Evolutionary conservation across 2,888 invertebrate genomes (phyloP).

Genomic region (Muscina levida): DNA sequence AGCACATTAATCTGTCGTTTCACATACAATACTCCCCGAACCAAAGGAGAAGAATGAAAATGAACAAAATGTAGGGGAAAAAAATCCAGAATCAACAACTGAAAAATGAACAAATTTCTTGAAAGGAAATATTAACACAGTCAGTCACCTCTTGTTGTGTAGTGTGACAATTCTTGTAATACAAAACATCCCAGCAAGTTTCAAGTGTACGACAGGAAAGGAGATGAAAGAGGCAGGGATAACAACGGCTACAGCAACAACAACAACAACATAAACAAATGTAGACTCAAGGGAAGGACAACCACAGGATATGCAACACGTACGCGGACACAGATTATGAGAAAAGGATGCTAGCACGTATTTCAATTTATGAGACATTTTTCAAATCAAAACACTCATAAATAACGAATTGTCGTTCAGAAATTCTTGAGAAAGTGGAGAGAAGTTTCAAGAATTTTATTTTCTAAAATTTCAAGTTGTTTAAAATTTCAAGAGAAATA

Average conservation of each 20-base stretch:
- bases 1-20: slow-evolving; percentile 66
- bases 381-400: no score
- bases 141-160: slow-evolving; percentile 54
- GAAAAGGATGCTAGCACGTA: not conserved
- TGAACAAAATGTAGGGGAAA: no score
- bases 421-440: no score
- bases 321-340: not conserved
- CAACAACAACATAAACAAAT: slow-evolving; percentile 15
- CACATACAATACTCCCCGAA: no score
- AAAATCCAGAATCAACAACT: slow-evolving; percentile 28
- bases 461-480: no score
- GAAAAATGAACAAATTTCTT: slow-evolving; percentile 44
- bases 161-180: slow-evolving; percentile 62
- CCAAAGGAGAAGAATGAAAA: no score
- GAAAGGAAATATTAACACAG: slow-evolving; percentile 28
- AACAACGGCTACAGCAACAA: slow-evolving; percentile 35
- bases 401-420: no score
- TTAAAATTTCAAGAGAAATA: no score
- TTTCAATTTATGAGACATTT: slow-evolving; percentile 7
- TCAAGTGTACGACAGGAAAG: slow-evolving; percentile 27
- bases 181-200: slow-evolving; percentile 38
- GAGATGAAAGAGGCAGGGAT: no score
- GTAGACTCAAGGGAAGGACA: not conserved
- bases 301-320: slow-evolving; percentile 25
- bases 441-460: no score